phyloP scores from a whole-genome alignment of 2,113 vertebrate species.

The Connochaetes taurinus region DNA sequence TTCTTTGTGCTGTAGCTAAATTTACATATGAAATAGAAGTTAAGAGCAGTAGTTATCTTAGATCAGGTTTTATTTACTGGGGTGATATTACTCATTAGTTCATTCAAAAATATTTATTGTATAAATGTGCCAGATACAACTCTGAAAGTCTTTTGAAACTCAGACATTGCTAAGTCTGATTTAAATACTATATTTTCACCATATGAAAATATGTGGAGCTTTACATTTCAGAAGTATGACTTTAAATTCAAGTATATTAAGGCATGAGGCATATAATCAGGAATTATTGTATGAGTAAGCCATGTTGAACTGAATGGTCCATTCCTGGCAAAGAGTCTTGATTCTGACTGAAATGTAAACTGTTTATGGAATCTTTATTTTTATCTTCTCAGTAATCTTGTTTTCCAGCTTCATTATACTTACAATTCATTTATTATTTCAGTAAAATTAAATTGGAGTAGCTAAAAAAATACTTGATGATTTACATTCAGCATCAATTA shows the following conservation, averaged over 20 bases:
- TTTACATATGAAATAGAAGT: background rate
- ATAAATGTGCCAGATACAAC: background rate
- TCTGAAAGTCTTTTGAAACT: conserved; percentile 6
- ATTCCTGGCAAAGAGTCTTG: background rate
- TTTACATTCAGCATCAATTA: conserved; percentile 28
- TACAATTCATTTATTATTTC: background rate
- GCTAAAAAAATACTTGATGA: background rate
- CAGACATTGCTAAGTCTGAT: background rate
- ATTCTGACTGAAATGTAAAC: background rate
- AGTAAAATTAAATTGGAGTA: background rate
- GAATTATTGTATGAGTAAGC: background rate
- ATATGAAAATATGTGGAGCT: background rate
- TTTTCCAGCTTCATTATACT: background rate
- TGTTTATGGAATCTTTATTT: background rate
- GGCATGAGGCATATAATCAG: background rate
- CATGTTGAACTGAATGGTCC: background rate
- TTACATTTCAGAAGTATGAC: conserved; percentile 4
- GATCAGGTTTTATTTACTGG: background rate
- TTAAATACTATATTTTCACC: background rate
- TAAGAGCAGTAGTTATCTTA: background rate
- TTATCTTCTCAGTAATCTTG: background rate
- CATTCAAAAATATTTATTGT: background rate
- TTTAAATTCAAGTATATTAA: conserved; percentile 25
- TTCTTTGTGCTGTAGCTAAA: background rate
- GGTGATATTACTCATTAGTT: background rate